Evolutionary conservation across 2,888 invertebrate genomes (phyloP).

Genomic region (Acrocera orbiculus): DNA sequence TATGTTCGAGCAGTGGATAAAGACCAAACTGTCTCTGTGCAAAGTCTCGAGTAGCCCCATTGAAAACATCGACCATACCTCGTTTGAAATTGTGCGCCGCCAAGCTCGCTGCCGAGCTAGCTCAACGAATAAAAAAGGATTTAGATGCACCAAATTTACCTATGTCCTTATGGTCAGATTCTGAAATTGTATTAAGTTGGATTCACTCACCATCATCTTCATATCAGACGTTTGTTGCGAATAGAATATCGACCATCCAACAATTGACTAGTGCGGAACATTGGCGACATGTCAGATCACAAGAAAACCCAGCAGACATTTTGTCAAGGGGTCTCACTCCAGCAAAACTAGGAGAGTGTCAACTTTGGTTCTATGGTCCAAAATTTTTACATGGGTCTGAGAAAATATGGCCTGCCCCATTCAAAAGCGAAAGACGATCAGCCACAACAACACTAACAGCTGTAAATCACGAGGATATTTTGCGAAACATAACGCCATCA

Average conservation of each 20-base stretch:
- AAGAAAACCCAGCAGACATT: background rate
- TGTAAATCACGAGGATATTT: no score
- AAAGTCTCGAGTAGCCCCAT: background rate
- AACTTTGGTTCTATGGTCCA: background rate
- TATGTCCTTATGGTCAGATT: conserved; percentile 13
- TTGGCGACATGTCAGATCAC: background rate
- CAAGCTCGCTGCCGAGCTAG: conserved; percentile 2
- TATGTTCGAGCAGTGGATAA: no score
- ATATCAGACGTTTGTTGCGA: conserved; percentile 15
- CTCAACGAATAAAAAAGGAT: background rate
- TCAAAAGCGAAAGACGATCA: no score
- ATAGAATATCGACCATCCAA: conserved; percentile 18
- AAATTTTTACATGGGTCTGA: background rate
- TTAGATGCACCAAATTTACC: background rate
- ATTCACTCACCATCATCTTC: conserved; percentile 8
- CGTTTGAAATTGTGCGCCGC: conserved; percentile 3
- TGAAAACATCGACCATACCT: background rate
- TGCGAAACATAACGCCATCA: no score
- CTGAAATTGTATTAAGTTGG: conserved; percentile 12
- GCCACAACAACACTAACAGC: no score
- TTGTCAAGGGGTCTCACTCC: background rate
- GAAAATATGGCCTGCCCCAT: background rate
- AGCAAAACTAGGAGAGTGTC: background rate
- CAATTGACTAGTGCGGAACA: background rate
- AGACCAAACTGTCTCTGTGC: no score